Evolutionary conservation across 2,113 vertebrate species (phyloP), one percentile per base, ranked within the genome.

Genomic region (Ondatra zibethicus): DNA sequence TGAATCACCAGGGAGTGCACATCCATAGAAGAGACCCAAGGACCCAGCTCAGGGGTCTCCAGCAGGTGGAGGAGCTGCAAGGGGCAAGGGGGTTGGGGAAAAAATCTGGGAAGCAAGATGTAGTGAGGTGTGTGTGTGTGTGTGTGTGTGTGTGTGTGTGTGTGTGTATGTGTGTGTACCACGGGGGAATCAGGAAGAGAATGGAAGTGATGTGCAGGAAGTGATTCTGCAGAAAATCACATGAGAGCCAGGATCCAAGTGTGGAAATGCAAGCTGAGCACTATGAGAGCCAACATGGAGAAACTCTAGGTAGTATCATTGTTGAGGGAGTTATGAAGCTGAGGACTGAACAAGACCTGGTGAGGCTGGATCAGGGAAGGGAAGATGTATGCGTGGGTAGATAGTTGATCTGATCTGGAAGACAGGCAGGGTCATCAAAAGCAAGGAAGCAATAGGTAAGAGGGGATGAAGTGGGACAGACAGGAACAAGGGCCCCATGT

Each of bases 251-350:
- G 70, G 42, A 8, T 84, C 42, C 6, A 33, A 27, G 65, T 21
- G 16, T 42, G 3, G 42, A 13, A 17, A 47, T 63, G 36, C 29
- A 70, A 25, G 3, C 23, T 0, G 1, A n/a, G 73, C 61, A 1
- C 12, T 0, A 1, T 3, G 23, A 45, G 39, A 47, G 39, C 25
- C 16, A 12, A 21, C 1, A 0, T 1, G 8, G 88, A 65, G 13
- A 70, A 31, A 21, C 21, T 4, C 23, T 47, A n/a, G 19, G 14
- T 11, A 33, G n/a, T 29, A 58, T 50, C 31, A 7, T 47, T 4
- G 0, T 7, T 52, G 31, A 33, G 29, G 66, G 39, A 47, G 36
- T 25, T 14, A 68, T 0, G 90, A 14, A 25, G 2, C 80, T 50
- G 13, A 76, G 29, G n/a, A 17, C 16, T 19, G 29, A 39, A 9